phyloP scores from a whole-genome alignment of 2,888 invertebrate species.

The Neocrepidodera transversa region DNA sequence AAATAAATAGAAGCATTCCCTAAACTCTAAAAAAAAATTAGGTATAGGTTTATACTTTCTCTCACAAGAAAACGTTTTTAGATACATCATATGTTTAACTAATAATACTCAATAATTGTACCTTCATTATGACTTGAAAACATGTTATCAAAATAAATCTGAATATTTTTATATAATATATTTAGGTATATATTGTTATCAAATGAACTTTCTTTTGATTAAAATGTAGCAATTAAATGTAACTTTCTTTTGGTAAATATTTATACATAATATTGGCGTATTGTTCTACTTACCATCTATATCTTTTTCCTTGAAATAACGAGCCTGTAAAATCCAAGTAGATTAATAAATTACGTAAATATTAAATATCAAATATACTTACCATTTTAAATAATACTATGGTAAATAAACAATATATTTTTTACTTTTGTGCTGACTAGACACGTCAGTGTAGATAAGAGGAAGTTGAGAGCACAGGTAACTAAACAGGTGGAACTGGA shows the following conservation, averaged over 20 bases:
- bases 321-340: slow-evolving; percentile 71
- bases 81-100: too few species aligned
- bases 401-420: too few species aligned
- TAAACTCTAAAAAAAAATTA: slow-evolving; percentile 79
- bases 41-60: too few species aligned
- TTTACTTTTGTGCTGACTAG: slow-evolving; percentile 22
- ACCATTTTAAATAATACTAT: slow-evolving; percentile 39
- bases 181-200: too few species aligned
- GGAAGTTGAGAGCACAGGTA: not conserved
- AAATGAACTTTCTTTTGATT: too few species aligned
- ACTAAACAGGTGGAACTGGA: slow-evolving; percentile 26
- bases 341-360: not conserved
- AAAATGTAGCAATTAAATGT: too few species aligned
- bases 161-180: too few species aligned
- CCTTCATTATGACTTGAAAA: too few species aligned
- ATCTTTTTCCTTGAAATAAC: slow-evolving; percentile 93
- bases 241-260: too few species aligned
- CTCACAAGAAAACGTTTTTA: too few species aligned
- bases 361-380: slow-evolving; percentile 15
- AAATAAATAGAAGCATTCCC: slow-evolving; percentile 95
- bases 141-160: too few species aligned
- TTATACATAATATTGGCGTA: not conserved
- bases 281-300: slow-evolving; percentile 80
- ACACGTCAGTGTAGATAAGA: slow-evolving; percentile 36
- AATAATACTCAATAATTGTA: too few species aligned